Conservation (phyloP, 2,888 invertebrate species). For the Microdon myrmicae region DNA sequence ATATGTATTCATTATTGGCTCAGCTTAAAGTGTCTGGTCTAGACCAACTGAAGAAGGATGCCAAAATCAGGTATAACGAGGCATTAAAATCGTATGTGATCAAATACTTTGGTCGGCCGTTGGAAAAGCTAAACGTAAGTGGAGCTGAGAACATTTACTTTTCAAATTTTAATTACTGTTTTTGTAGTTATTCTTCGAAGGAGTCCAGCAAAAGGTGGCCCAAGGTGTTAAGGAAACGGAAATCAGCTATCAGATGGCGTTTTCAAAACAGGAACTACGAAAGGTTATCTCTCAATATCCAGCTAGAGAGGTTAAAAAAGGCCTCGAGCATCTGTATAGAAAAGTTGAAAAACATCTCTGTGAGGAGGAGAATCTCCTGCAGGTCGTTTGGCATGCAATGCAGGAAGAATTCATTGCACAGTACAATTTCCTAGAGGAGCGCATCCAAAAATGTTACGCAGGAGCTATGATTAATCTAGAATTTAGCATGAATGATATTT, state of each 20-base stretch:
- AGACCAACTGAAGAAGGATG: conserved; percentile 88
- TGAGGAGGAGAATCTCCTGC: conserved; percentile 89
- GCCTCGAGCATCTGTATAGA: conserved; percentile 90
- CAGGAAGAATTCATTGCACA: conserved; percentile 98
- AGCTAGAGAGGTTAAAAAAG: conserved; percentile 90
- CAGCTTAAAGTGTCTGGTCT: conserved; percentile 90
- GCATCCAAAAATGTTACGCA: conserved; percentile 95
- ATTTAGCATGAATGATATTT: conserved; percentile 94
- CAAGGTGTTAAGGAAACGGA: conserved; percentile 96
- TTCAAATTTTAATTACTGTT: conserved; percentile 17
- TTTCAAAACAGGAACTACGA: conserved; percentile 94
- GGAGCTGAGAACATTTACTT: neutral
- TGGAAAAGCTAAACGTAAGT: conserved; percentile 88
- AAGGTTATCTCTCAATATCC: conserved; percentile 96
- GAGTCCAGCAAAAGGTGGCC: conserved; percentile 91
- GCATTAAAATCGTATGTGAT: conserved; percentile 92
- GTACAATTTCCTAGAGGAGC: conserved; percentile 90
- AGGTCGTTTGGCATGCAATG: conserved; percentile 99
- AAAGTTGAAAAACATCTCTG: conserved; percentile 98
- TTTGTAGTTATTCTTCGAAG: conserved; percentile 92
- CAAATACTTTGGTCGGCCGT: conserved; percentile 91
- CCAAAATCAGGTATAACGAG: conserved; percentile 89
- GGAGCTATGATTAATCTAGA: conserved; percentile 93
- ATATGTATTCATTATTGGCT: conserved; percentile 85
- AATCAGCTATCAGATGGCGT: conserved; percentile 97